Evolutionary conservation across 2,888 invertebrate genomes (phyloP).

Genomic region (Molorchus minor): DNA sequence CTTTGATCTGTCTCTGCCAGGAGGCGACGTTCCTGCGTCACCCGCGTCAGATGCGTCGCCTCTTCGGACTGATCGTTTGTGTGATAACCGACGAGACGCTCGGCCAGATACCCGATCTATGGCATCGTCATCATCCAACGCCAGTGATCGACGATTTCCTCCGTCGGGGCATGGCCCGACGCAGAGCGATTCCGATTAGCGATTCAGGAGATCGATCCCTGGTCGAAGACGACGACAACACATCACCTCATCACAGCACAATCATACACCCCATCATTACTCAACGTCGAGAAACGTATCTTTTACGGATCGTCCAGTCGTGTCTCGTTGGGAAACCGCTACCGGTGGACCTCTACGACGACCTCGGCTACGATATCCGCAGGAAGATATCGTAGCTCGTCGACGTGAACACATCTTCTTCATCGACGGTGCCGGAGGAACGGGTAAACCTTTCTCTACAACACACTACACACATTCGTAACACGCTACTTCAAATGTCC

Average conservation of each 20-base stretch:
- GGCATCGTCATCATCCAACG: neutral
- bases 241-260: too few relatives aligned
- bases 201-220: neutral
- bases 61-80: neutral
- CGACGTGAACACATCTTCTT: slow-evolving; percentile 19
- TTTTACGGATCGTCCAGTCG: neutral
- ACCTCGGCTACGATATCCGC: neutral
- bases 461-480: slow-evolving; percentile 37
- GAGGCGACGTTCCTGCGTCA: neutral
- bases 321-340: neutral
- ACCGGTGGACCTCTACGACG: neutral
- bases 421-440: slow-evolving; percentile 59
- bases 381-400: neutral
- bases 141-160: neutral
- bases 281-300: neutral
- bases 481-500: slow-evolving; percentile 6
- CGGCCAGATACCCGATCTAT: neutral
- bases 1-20: neutral
- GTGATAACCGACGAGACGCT: neutral
- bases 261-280: neutral
- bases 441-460: slow-evolving; percentile 59
- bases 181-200: neutral
- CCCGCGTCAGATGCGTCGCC: neutral
- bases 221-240: neutral
- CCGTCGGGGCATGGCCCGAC: neutral